A percentile compares a stretch with the other conserved stretches of the same genome.
Conservation (phyloP, 2,888 invertebrate genomes). For the Lutraria lutraria region DNA sequence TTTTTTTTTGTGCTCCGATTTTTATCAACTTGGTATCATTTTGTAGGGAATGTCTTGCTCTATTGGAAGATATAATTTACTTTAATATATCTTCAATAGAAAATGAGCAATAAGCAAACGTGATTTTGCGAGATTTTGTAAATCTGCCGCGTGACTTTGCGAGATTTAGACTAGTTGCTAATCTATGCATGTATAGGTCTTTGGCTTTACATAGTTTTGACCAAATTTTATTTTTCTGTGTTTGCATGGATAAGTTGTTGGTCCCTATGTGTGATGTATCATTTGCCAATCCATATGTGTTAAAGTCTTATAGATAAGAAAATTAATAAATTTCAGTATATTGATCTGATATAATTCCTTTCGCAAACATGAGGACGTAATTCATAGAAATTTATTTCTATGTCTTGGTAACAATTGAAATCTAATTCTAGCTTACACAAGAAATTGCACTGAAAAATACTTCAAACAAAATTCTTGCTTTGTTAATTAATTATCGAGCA, state of each 20-base stretch:
- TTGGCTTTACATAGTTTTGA: not conserved
- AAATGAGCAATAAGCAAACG: too few species aligned
- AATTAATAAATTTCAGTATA: constrained; percentile 40
- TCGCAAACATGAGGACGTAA: constrained; percentile 21
- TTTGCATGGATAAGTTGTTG: not conserved
- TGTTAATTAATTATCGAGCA: not conserved
- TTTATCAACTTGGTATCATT: too few species aligned
- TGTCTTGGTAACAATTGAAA: not conserved
- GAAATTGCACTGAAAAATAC: not conserved
- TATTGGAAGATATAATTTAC: too few species aligned
- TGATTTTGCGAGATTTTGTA: too few species aligned
- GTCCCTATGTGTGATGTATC: not conserved
- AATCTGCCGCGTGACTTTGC: too few species aligned
- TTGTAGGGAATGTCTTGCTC: too few species aligned
- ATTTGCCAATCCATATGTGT: not conserved
- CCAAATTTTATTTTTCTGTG: not conserved
- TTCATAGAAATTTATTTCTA: not conserved
- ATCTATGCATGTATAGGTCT: too few species aligned
- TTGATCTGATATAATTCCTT: constrained; percentile 44
- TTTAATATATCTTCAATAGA: too few species aligned
- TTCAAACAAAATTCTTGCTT: not conserved
- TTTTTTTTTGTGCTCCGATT: too few species aligned
- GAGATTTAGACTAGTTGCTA: too few species aligned
- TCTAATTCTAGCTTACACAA: not conserved
- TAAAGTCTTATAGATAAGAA: constrained; percentile 34